phyloP scores from a whole-genome alignment of 1,140 invertebrate genomes.

The Paraescarpia echinospica region DNA sequence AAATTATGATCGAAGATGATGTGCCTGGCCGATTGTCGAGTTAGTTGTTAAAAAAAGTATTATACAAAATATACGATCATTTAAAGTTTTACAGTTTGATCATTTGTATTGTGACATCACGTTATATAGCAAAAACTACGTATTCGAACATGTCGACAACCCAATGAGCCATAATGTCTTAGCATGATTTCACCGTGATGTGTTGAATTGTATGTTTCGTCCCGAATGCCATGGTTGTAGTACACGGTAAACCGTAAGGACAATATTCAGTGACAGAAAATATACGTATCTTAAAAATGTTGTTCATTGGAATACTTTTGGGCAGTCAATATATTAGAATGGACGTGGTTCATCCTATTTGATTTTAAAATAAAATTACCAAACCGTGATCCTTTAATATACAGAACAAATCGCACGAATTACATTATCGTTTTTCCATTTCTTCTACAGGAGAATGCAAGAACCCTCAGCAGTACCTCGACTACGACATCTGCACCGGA shows the following conservation, averaged over 20 bases:
- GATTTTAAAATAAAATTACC: background rate
- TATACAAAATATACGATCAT: background rate
- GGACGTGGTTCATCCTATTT: background rate
- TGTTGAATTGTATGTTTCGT: background rate
- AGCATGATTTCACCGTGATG: background rate
- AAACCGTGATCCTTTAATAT: background rate
- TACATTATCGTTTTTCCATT: background rate
- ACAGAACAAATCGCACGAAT: background rate
- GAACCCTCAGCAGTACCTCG: constrained; percentile 20
- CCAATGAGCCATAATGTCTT: too few relatives aligned
- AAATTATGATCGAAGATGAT: background rate
- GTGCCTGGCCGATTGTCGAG: background rate
- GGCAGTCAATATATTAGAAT: too few relatives aligned
- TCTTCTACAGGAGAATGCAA: constrained; percentile 8
- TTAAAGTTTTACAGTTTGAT: background rate
- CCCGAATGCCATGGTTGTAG: background rate
- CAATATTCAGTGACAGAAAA: background rate
- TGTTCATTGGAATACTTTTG: too few relatives aligned
- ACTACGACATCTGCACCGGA: constrained; percentile 15
- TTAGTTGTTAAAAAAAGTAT: background rate
- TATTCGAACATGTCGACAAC: too few relatives aligned
- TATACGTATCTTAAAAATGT: background rate
- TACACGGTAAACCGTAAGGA: background rate
- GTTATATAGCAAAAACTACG: background rate
- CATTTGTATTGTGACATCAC: background rate